These are phyloP conservation scores for Schlechtendalia chinensis DNA, from an alignment of 1,140 invertebrate genomes.

Conservation along the genomic window DNA sequence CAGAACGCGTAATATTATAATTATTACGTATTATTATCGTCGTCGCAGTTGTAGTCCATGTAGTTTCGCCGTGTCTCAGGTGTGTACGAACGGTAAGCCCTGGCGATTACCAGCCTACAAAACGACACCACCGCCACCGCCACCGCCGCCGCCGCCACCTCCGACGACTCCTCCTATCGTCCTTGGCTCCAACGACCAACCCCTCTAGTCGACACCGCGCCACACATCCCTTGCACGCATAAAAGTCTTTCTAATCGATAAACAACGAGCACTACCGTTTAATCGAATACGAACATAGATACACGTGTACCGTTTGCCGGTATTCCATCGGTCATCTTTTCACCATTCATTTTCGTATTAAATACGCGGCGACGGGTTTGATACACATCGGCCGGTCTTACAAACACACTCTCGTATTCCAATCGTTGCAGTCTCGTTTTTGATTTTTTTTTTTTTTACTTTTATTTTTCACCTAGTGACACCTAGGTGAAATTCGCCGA, in stretches of 20 bases:
- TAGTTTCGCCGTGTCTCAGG: conserved; percentile 30
- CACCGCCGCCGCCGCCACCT: background rate
- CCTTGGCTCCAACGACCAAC: no score
- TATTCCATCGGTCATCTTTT: background rate
- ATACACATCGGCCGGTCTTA: background rate
- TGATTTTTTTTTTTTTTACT: no score
- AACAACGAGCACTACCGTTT: conserved; percentile 6
- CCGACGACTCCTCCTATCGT: background rate
- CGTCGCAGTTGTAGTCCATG: background rate
- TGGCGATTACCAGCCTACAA: conserved; percentile 20
- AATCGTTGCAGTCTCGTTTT: no score
- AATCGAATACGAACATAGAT: background rate
- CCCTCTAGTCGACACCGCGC: background rate
- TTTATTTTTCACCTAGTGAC: no score
- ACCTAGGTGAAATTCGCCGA: no score
- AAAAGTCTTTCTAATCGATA: conserved; percentile 34
- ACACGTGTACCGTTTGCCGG: background rate
- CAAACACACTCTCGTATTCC: no score
- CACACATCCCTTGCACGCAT: background rate
- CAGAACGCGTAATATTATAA: background rate
- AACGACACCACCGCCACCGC: background rate
- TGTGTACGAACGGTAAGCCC: conserved; percentile 31
- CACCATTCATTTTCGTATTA: no score
- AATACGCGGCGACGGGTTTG: background rate
- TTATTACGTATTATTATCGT: background rate